Evolutionary conservation across 2,888 invertebrate species (phyloP).

Genomic region (Ophioninae sp.): DNA sequence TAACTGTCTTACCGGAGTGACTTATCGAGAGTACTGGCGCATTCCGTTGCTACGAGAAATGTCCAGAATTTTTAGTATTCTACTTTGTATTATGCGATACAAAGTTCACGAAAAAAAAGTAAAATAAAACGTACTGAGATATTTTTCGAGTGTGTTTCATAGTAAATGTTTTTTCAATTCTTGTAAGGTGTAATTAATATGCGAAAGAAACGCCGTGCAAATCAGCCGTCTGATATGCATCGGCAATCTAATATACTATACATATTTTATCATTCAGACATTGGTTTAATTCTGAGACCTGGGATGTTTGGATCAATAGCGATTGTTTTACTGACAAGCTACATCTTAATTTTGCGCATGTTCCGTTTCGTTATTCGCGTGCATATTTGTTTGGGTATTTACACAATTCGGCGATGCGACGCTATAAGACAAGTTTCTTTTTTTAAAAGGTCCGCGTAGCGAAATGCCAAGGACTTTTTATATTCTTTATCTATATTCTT

Average conservation of each 20-base stretch:
- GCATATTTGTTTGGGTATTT: neutral
- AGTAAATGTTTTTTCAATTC: too few relatives aligned
- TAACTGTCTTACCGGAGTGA: slow-evolving; percentile 17
- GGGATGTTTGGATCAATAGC: neutral
- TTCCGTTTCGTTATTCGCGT: neutral
- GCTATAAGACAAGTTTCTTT: neutral
- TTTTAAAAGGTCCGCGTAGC: neutral
- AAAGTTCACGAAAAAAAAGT: too few relatives aligned
- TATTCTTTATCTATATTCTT: neutral
- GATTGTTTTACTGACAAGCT: neutral
- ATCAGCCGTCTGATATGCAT: neutral
- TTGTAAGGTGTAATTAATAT: neutral
- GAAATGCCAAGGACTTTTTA: neutral
- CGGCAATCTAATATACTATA: neutral
- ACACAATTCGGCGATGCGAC: neutral
- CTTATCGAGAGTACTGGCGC: neutral
- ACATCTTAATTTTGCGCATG: slow-evolving; percentile 10
- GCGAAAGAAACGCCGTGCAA: neutral
- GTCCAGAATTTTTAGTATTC: too few relatives aligned
- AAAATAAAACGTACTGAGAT: too few relatives aligned
- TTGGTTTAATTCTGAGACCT: neutral
- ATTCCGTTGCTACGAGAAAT: neutral
- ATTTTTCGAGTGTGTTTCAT: too few relatives aligned
- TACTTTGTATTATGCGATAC: too few relatives aligned
- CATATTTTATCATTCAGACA: neutral